These are phyloP conservation scores for Thunnus thynnus DNA, from an alignment of 2,113 vertebrate species.

Conservation along the genomic window DNA sequence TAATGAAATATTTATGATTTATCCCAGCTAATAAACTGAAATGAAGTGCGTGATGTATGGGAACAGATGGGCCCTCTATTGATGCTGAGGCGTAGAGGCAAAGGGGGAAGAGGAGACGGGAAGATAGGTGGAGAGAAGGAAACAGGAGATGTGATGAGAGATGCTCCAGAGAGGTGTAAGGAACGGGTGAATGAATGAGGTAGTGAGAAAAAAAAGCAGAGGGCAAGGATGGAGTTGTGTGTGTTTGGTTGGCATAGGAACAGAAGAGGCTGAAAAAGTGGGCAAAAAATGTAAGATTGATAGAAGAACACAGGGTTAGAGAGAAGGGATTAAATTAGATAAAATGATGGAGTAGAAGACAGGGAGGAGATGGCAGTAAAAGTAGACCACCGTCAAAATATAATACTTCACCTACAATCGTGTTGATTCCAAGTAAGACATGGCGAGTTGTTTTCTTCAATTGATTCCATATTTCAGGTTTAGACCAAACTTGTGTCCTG, in stretches of 20 bases:
- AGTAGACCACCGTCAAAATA: constrained; percentile 50
- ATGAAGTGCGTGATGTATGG: constrained; percentile 92
- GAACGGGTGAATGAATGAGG: constrained; percentile 39
- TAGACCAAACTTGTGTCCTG: neutral
- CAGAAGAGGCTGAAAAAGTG: constrained; percentile 30
- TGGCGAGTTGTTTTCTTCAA: constrained; percentile 45
- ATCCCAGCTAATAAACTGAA: constrained; percentile 95
- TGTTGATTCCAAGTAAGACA: constrained; percentile 38
- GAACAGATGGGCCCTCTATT: constrained; percentile 91
- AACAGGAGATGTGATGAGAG: constrained; percentile 71
- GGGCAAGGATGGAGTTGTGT: constrained; percentile 46
- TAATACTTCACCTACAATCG: constrained; percentile 5
- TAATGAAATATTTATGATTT: constrained; percentile 97
- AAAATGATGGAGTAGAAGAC: constrained; percentile 61
- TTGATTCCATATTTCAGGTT: constrained; percentile 43
- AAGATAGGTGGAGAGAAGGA: constrained; percentile 70
- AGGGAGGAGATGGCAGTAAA: constrained; percentile 42
- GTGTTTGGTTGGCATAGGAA: constrained; percentile 31
- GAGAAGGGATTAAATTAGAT: constrained; percentile 49
- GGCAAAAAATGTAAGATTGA: constrained; percentile 21
- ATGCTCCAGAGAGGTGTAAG: constrained; percentile 49
- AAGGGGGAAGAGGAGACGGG: constrained; percentile 71
- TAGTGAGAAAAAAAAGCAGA: constrained; percentile 45
- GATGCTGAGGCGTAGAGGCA: constrained; percentile 79
- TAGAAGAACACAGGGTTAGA: constrained; percentile 25